These are phyloP conservation scores for Papilio protenor DNA, from an alignment of 2,888 invertebrate genomes.

Conservation along the genomic window DNA sequence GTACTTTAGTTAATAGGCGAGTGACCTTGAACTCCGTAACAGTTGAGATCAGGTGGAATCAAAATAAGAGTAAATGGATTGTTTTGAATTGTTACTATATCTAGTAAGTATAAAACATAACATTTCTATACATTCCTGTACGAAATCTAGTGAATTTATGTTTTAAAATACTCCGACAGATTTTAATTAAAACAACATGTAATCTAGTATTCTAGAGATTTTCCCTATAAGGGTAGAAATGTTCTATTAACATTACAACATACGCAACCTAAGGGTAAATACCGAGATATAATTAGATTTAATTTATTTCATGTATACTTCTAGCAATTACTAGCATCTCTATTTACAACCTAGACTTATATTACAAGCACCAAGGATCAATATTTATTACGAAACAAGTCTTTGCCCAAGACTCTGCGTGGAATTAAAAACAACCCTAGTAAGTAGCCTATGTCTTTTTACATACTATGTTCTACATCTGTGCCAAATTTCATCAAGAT, in stretches of 20 bases:
- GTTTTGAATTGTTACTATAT: neutral
- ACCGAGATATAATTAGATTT: neutral
- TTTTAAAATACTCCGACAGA: neutral
- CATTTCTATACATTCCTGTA: neutral
- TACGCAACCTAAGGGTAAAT: neutral
- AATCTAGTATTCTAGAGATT: neutral
- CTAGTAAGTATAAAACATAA: neutral
- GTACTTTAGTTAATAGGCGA: neutral
- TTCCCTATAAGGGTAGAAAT: neutral
- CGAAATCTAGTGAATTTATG: neutral
- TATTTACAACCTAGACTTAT: neutral
- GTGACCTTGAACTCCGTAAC: conserved; percentile 5
- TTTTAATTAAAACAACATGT: conserved; percentile 2
- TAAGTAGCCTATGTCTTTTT: too few relatives aligned
- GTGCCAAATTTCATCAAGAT: too few relatives aligned
- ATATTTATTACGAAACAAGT: too few relatives aligned
- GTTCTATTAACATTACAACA: neutral
- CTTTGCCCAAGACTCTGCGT: too few relatives aligned
- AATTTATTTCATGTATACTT: neutral
- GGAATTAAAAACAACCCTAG: too few relatives aligned
- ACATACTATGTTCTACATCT: too few relatives aligned
- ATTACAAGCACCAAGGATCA: too few relatives aligned
- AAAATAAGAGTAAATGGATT: conserved; percentile 10
- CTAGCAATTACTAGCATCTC: neutral
- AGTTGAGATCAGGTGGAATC: conserved; percentile 18